Percentiles rank a stretch among this genome's conserved stretches.
phyloP scores from a whole-genome alignment of 2,888 invertebrate species.

The Eubasilissa splendida region DNA sequence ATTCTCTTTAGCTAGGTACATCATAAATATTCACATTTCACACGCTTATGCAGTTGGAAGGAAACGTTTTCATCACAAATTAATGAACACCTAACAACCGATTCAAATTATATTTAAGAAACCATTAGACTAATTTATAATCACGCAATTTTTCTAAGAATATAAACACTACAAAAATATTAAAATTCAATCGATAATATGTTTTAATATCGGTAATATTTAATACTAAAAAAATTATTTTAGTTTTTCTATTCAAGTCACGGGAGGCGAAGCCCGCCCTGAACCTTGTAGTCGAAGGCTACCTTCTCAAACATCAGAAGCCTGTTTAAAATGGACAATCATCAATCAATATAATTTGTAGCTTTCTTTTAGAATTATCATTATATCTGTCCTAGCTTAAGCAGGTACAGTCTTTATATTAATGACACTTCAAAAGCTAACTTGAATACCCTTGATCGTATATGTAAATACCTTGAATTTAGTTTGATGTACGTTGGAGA shows the following conservation, averaged over 20 bases:
- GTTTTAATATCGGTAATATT: slow-evolving; percentile 19
- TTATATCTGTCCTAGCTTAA: slow-evolving; percentile 16
- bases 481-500: slow-evolving; percentile 1
- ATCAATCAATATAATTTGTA: slow-evolving; percentile 3
- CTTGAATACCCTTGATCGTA: slow-evolving; percentile 39
- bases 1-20: too few relatives aligned
- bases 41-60: too few relatives aligned
- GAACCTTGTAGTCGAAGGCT: not conserved
- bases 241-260: slow-evolving; percentile 9
- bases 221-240: slow-evolving; percentile 7
- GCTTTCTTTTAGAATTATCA: slow-evolving; percentile 22
- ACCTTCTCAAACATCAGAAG: not conserved
- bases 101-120: too few relatives aligned
- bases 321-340: slow-evolving; percentile 5
- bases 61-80: too few relatives aligned
- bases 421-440: slow-evolving; percentile 24
- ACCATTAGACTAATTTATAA: too few relatives aligned
- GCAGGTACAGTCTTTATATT: slow-evolving; percentile 18
- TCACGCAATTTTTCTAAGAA: too few relatives aligned
- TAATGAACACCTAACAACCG: too few relatives aligned
- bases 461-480: slow-evolving; percentile 38
- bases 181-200: slow-evolving; percentile 5
- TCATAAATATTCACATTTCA: too few relatives aligned
- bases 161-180: slow-evolving; percentile 16
- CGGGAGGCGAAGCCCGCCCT: not conserved